Conservation (phyloP, 2,797 vertebrate species). For the Argentina silus region DNA sequence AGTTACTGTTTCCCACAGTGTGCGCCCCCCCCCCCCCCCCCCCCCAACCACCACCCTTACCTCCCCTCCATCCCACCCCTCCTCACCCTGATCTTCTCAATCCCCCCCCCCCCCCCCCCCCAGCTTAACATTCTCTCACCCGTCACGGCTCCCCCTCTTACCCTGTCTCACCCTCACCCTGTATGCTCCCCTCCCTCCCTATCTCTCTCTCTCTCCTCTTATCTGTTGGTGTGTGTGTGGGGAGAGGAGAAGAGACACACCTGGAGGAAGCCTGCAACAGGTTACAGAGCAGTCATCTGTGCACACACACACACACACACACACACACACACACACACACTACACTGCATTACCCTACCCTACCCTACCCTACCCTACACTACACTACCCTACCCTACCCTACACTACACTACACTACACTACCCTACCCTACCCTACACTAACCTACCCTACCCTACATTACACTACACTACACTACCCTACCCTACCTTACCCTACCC, state of each 20-base stretch:
- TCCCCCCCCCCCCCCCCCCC: constrained; percentile 10
- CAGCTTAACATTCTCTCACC: neutral
- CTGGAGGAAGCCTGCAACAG: neutral
- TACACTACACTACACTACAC: no score
- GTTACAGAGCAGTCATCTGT: neutral
- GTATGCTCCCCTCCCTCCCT: constrained; percentile 8
- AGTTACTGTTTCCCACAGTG: constrained; percentile 68
- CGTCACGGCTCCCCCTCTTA: neutral
- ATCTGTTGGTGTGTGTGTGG: neutral
- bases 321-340: no score
- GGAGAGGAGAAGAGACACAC: constrained; percentile 7
- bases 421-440: no score
- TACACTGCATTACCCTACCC: no score
- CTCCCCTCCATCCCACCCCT: constrained; percentile 26
- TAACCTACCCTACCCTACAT: no score
- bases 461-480: no score
- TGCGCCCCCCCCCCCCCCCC: constrained; percentile 32
- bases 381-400: no score
- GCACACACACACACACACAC: no score
- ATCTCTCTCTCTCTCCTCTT: neutral
- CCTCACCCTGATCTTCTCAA: constrained; percentile 36
- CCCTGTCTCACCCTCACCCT: neutral
- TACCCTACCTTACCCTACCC: no score
- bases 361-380: no score
- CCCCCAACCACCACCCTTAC: constrained; percentile 25